Evolutionary conservation across 1,140 invertebrate genomes (phyloP).

Genomic region (Anthonomus grandis): DNA sequence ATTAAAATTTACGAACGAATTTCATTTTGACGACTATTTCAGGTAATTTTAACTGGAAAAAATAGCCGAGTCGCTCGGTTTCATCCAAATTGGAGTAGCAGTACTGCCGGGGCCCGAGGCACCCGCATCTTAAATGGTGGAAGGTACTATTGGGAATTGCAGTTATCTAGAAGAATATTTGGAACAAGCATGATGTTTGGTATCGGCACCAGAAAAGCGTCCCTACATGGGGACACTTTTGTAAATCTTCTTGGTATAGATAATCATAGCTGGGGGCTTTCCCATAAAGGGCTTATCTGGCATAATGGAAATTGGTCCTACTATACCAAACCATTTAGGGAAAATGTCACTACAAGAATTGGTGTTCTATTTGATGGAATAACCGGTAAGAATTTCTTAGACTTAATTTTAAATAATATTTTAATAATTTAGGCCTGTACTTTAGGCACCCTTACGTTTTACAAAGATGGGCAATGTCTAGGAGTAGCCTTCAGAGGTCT

Average conservation of each 20-base stretch:
- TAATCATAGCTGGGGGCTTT: conserved; percentile 67
- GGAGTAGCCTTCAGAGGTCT: conserved; percentile 58
- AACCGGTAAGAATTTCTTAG: conserved; percentile 32
- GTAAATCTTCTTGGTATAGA: conserved; percentile 70
- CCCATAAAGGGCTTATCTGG: conserved; percentile 71
- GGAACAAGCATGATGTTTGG: conserved; percentile 80
- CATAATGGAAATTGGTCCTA: conserved; percentile 59
- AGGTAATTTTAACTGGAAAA: conserved; percentile 51
- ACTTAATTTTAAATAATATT: background rate
- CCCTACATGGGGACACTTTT: conserved; percentile 65
- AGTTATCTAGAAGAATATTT: conserved; percentile 63
- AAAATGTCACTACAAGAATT: conserved; percentile 65
- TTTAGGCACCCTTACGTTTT: conserved; percentile 66
- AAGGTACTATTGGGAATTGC: conserved; percentile 68
- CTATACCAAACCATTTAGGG: conserved; percentile 67
- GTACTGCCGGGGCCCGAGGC: conserved; percentile 67
- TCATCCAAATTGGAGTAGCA: conserved; percentile 74
- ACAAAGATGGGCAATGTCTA: conserved; percentile 65
- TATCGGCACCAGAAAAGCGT: conserved; percentile 60
- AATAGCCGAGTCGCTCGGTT: conserved; percentile 58
- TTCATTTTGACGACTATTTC: conserved; percentile 2
- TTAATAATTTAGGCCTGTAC: background rate
- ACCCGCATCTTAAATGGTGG: conserved; percentile 62
- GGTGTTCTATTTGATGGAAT: conserved; percentile 67
- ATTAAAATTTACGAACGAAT: background rate